phyloP scores from a whole-genome alignment of 2,113 vertebrate genomes.

The Cynoglossus semilaevis region DNA sequence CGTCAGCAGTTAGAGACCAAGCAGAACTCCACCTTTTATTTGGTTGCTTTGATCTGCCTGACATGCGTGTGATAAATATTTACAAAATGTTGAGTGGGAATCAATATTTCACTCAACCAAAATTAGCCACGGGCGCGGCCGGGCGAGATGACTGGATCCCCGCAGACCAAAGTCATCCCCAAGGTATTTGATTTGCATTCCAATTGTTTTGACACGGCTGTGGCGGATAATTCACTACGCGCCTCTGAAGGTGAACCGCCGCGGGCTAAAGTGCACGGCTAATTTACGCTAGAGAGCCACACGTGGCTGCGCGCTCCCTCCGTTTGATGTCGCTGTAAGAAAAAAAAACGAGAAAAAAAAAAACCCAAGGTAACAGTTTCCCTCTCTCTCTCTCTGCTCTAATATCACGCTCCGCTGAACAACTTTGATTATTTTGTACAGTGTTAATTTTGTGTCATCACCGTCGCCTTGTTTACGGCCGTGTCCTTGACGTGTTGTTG shows the following conservation, averaged over 20 bases:
- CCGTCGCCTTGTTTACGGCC: constrained; percentile 18
- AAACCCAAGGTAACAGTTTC: constrained; percentile 8
- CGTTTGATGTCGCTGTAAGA: constrained; percentile 43
- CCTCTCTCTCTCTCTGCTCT: constrained; percentile 10
- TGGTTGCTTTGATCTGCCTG: constrained; percentile 3
- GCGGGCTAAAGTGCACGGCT: constrained; percentile 63
- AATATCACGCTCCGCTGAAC: constrained; percentile 46
- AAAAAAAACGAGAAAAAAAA: constrained; percentile 14
- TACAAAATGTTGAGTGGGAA: constrained; percentile 69
- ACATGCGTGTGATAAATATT: constrained; percentile 56
- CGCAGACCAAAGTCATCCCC: constrained; percentile 67
- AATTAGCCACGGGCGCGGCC: constrained; percentile 35
- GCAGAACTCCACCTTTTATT: constrained; percentile 6
- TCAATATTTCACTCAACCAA: constrained; percentile 68
- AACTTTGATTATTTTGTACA: constrained; percentile 59
- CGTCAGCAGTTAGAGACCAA: no score
- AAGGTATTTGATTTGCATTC: constrained; percentile 73
- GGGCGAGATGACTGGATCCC: constrained; percentile 60
- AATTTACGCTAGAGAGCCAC: constrained; percentile 62
- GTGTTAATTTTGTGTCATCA: constrained; percentile 39
- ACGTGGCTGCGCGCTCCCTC: constrained; percentile 19
- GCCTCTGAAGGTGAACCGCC: constrained; percentile 72
- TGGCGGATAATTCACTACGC: constrained; percentile 59
- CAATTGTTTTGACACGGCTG: constrained; percentile 72
- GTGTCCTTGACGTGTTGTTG: constrained; percentile 16